Evolutionary conservation across 2,888 invertebrate genomes (phyloP), one percentile per base, ranked within the genome.

Genomic region (Galeopsomyia nigrocyanea): DNA sequence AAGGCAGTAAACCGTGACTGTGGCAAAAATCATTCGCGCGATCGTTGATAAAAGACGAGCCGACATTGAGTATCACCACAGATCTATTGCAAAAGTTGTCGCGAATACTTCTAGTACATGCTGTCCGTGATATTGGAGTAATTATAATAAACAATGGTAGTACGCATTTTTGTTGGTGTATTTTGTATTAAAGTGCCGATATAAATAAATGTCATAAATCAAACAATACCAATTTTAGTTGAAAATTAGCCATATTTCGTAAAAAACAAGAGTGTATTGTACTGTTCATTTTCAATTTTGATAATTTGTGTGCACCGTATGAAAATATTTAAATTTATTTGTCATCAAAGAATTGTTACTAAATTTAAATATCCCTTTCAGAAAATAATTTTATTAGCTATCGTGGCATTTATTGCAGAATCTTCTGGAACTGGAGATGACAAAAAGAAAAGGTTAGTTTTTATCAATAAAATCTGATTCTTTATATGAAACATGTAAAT

Each of bases 331-430:
- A 39, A 3, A n/a, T 0, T 58, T 7, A 31, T 13, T 58, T 47
- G n/a, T 60, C 19, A 60, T 17, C 31, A 16, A 60, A 47, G 9
- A 47, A 16, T 51, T 13, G 5, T 58, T 26, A 56, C 50, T 39
- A 7, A 39, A 39, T 39, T 7, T 3, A 5, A 39, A 39, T n/a
- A 49, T 74, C 57, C 47, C 76, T 79, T 77, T 6, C 76, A 82
- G 80, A 77, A 47, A 71, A 58, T 79, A 51, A 47, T 76, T 31
- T 56, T 71, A 17, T 71, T 80, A 17, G 49, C 80, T 16, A 60
- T 81, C 17, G 63, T 82, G 9, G 61, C 78, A 47, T 66, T 80
- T 14, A 57, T 78, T 39, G 75, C 74, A 31, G 69, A 75, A 68
- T 60, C 78, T 21, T 47, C 74, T 6, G 74, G 73, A n/a, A 56